Evolutionary conservation across 2,797 vertebrate species (phyloP).

Genomic region (Craterocephalus amniculus): DNA sequence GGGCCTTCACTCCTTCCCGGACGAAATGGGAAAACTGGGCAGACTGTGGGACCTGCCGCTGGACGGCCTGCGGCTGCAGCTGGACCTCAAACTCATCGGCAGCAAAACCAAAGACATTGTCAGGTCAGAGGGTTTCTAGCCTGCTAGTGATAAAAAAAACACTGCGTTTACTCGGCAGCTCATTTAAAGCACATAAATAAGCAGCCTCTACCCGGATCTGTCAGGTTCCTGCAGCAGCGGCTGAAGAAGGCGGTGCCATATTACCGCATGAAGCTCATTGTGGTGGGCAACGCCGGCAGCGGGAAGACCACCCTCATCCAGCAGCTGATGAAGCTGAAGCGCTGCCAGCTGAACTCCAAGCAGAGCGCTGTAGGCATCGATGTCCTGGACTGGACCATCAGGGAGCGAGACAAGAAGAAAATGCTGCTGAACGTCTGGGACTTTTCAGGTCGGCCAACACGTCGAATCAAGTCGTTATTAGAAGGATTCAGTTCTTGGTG

Average conservation of each 20-base stretch:
- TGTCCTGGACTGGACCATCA: constrained; percentile 90
- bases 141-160: background rate
- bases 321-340: constrained; percentile 90
- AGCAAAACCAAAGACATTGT: constrained; percentile 96
- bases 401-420: constrained; percentile 86
- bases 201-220: background rate
- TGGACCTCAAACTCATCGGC: constrained; percentile 94
- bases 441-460: constrained; percentile 88
- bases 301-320: constrained; percentile 93
- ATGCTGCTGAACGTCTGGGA: constrained; percentile 96
- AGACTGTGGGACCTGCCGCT: constrained; percentile 96
- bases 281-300: constrained; percentile 91
- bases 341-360: constrained; percentile 71
- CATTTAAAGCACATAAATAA: background rate
- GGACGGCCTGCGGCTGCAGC: constrained; percentile 92
- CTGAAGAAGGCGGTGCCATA: constrained; percentile 97
- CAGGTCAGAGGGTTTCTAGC: constrained; percentile 79
- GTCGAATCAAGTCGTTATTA: background rate
- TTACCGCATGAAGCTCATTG: constrained; percentile 94
- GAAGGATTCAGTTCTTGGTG: background rate
- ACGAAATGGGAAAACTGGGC: constrained; percentile 94
- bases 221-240: constrained; percentile 95
- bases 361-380: constrained; percentile 82
- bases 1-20: constrained; percentile 89
- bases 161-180: background rate